Conservation (phyloP, 2,113 vertebrate species). For the Pachycephala philippinensis region DNA sequence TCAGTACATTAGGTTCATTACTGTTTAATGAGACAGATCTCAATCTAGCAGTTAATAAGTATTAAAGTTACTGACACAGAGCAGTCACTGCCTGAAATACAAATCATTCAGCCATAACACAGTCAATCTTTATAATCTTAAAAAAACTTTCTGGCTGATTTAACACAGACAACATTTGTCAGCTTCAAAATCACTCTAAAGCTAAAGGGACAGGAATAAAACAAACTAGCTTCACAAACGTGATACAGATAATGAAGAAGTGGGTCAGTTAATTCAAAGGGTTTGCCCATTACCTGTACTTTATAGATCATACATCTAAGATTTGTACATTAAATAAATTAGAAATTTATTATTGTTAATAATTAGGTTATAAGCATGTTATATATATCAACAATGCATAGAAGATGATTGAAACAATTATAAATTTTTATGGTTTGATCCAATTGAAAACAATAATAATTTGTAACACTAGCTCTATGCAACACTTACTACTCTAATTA, state of each 20-base stretch:
- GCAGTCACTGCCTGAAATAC: not conserved
- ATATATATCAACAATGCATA: not conserved
- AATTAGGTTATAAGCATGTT: not conserved
- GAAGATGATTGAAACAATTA: not conserved
- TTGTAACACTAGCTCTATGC: not conserved
- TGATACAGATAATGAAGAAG: not conserved
- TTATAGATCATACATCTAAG: no score
- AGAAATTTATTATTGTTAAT: not conserved
- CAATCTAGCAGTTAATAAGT: slow-evolving; percentile 21
- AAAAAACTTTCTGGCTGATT: not conserved
- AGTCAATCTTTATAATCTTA: not conserved
- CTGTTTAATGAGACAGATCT: slow-evolving; percentile 30
- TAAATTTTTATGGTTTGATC: not conserved
- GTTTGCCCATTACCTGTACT: not conserved
- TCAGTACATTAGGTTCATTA: slow-evolving; percentile 19
- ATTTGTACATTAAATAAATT: not conserved
- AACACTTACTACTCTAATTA: not conserved
- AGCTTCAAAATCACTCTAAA: slow-evolving; percentile 5
- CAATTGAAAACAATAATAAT: not conserved
- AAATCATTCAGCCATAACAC: not conserved
- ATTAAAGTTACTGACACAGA: not conserved
- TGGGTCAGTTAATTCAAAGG: not conserved
- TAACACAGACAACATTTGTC: not conserved
- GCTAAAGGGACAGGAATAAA: not conserved
- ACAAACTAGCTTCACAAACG: not conserved